Base-by-base conservation (phyloP, 2,113 vertebrate species). In the Sapajus apella region DNA sequence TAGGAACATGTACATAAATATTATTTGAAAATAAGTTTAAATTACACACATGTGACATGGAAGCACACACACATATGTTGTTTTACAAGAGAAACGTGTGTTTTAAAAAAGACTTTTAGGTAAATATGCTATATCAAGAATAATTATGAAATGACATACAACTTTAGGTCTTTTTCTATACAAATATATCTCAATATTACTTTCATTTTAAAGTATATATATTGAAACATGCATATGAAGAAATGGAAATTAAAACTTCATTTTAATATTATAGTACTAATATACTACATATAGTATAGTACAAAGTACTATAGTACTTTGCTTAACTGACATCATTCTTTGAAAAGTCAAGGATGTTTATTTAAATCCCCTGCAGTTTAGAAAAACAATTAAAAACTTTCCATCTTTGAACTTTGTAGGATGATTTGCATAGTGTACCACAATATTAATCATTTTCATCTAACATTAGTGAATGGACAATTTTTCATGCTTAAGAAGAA, bases 401-500 rank as follows among this genome's bases (percentile, higher is more conserved):
- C 21, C 45, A 56, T 66, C 21, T 96, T 76, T 96, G 18, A 95
- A 25, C 12, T 90, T 81, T 91, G 58, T 90, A 75, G 93, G 75
- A 84, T 35, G 52, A 81, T 89, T 91, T 93, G 40, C 55, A 95
- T 70, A 92, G 18, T 40, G 23, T 16, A 93, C 66, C 73, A 83
- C 25, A 25, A 30, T 88, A 86, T 81, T 95, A 88, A 88, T 97
- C 32, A 82, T 94, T 92, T 96, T 83, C 89, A 66, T 50, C 30
- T 47, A 93, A 32, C 5, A 93, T 87, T 32, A 92, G 30, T 70
- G 8, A 93, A 61, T 88, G 68, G 40, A 75, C 17, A 94, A 55
- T 70, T 97, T 98, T 98, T 96, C 93, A 91, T 30, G 47, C 79
- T 35, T 96, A 95, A 70, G 8, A 96, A 90, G 89, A 97, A 94